Evolutionary conservation across 2,888 invertebrate genomes (phyloP), one percentile per base, ranked within the genome.

Genomic region (Caenorhabditis panamensis): DNA sequence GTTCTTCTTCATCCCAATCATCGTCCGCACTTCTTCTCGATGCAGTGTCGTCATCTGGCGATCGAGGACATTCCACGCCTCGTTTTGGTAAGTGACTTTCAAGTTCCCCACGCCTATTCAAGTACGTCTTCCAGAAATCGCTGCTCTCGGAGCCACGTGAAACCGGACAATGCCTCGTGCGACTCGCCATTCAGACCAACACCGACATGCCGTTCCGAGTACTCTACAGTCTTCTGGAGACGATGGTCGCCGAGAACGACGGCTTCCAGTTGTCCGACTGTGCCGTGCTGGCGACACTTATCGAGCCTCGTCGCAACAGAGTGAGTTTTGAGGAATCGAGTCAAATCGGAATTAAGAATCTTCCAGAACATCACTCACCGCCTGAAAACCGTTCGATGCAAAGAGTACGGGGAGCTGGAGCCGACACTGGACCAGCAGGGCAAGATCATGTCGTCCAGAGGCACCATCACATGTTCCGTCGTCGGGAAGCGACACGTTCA

Each of bases 1-100:
- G 80, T 75, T 31, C 64, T 80, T n/a, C 69, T 64, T 9, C 66
- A 75, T 54, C 80, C 80, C 0, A 80, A 80, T 41, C 53, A 64
- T 20, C 75, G 80, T 2, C 80, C 80, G 18, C n/a, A 28, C 8
- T 20, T 47, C 20, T 80, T 80, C 59, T 13, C 80, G 0, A 69
- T 69, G 63, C 80, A 80, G 31, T 66, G 68, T 18, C 41, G 75
- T 4, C 63, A 64, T n/a, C n/a, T 80, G 4, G 20, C 41, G 13
- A 54, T 68, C 8, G 63, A 64, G 4, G 80, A 80, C 51, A 28
- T 80, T 16, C 5, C 68, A 16, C 59, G 47, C 13, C 54, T 78
- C 0, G 69, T 77, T 37, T 36, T 68, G 62, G 76, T 76, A n/a
- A 24, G 20, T 44, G n/a, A n/a, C n/a, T n/a, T n/a, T 44, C 44